A percentile compares a stretch with the other conserved stretches of the same genome.
These are phyloP conservation scores for Eulemur coronatus DNA, from an alignment of 2,797 vertebrate species.

Conservation along the genomic window DNA sequence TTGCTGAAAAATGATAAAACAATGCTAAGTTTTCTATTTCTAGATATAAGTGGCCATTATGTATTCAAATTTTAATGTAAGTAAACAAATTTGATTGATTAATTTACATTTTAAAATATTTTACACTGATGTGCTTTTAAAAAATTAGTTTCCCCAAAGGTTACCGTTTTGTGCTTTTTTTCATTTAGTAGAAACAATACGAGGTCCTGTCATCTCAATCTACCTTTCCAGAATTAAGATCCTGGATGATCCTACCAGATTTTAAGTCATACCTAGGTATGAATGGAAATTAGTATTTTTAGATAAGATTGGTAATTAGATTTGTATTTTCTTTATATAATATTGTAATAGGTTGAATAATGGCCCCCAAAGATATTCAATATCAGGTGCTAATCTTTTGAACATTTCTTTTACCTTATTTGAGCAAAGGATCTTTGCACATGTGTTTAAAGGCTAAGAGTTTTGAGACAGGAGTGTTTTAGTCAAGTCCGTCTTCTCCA, in stretches of 20 bases:
- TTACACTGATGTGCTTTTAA: background rate
- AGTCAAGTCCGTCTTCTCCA: background rate
- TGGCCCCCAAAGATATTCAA: background rate
- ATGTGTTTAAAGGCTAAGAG: background rate
- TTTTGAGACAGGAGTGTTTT: background rate
- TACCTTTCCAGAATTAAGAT: background rate
- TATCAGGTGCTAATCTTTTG: background rate
- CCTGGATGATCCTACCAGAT: background rate
- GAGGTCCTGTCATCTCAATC: background rate
- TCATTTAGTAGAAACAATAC: background rate
- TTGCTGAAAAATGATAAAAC: slow-evolving; percentile 13
- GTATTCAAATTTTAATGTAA: background rate
- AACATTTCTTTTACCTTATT: background rate
- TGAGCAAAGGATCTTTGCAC: background rate
- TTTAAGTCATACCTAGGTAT: background rate
- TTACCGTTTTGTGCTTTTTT: background rate
- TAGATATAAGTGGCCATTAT: background rate
- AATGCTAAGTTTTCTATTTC: background rate
- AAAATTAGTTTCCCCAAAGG: background rate
- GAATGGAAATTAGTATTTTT: background rate
- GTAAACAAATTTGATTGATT: background rate
- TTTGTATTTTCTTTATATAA: background rate
- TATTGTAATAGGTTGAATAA: background rate
- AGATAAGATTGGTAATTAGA: background rate
- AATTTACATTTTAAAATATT: background rate